Conservation (phyloP, 1,140 invertebrate species). For the Neelides sp. region DNA sequence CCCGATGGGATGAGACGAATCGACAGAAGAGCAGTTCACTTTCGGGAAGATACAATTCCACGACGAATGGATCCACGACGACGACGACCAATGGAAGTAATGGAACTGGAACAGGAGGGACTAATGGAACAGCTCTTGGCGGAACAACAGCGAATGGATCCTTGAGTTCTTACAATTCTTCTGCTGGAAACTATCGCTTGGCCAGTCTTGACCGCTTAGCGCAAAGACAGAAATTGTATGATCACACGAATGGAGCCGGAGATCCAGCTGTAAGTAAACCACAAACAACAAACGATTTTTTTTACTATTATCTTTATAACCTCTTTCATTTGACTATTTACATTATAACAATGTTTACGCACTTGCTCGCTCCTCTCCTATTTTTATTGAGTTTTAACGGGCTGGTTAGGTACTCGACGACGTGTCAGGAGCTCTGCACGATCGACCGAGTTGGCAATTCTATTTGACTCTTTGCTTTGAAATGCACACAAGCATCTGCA, state of each 20-base stretch:
- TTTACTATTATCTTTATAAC: too few species aligned
- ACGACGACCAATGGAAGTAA: conserved; percentile 13
- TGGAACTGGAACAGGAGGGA: conserved; percentile 9
- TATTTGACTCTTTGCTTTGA: too few species aligned
- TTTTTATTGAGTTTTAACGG: too few species aligned
- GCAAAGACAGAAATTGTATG: conserved; percentile 54
- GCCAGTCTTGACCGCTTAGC: conserved; percentile 57
- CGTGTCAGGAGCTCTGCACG: too few species aligned
- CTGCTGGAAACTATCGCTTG: conserved; percentile 29
- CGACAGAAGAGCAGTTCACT: conserved; percentile 24
- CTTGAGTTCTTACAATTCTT: conserved; percentile 11
- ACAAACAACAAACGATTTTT: too few species aligned
- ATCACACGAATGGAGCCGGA: conserved; percentile 33
- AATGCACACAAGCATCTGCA: too few species aligned
- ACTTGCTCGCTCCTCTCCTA: too few species aligned
- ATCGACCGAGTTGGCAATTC: too few species aligned
- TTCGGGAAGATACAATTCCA: conserved; percentile 16
- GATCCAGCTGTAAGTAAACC: too few species aligned
- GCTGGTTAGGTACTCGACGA: too few species aligned
- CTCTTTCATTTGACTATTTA: too few species aligned
- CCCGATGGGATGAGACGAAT: conserved; percentile 22
- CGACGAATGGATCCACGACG: neutral
- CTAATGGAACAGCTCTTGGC: conserved; percentile 27
- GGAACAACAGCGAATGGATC: conserved; percentile 13
- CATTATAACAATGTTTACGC: too few species aligned